Percentiles rank a stretch among this genome's conserved stretches.
Evolutionary conservation across 2,888 invertebrate species (phyloP).

Genomic region (Drosophila melanocephala): DNA sequence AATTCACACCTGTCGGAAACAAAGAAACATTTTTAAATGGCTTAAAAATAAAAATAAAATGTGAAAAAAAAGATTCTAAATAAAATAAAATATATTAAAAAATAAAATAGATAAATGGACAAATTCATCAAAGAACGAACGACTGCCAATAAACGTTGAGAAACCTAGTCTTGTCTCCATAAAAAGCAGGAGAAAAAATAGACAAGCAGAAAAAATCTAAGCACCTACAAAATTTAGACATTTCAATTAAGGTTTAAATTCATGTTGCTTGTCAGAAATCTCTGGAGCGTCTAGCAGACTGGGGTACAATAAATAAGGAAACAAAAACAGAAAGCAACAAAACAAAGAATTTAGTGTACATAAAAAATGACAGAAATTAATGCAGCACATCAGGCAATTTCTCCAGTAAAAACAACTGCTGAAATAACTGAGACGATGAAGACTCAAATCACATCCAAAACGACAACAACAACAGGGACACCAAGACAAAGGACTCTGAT

Average conservation of each 20-base stretch:
- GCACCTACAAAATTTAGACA: conserved; percentile 32
- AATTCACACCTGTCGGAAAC: background rate
- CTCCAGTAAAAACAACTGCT: conserved; percentile 45
- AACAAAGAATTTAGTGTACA: background rate
- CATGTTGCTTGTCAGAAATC: conserved; percentile 48
- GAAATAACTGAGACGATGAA: conserved; percentile 37
- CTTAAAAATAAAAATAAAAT: background rate
- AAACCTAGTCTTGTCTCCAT: conserved; percentile 4
- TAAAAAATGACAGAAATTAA: conserved; percentile 64
- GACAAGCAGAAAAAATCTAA: background rate
- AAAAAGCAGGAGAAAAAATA: background rate
- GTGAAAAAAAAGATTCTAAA: background rate
- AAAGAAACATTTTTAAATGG: background rate
- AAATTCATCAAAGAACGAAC: background rate
- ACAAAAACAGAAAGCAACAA: conserved; percentile 7
- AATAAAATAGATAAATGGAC: background rate
- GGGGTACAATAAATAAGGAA: conserved; percentile 15
- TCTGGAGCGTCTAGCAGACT: conserved; percentile 5
- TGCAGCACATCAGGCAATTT: conserved; percentile 37
- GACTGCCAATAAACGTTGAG: conserved; percentile 20
- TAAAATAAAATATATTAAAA: background rate
- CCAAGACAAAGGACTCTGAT: conserved; percentile 72
- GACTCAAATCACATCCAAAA: conserved; percentile 22
- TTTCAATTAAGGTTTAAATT: conserved; percentile 59
- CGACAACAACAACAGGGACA: conserved; percentile 38